Percentiles rank a stretch among this genome's conserved stretches.
These are phyloP conservation scores for Chrysogorgia sp. DNA, from an alignment of 92 coral and sea anemone species.

Conservation along the genomic window DNA sequence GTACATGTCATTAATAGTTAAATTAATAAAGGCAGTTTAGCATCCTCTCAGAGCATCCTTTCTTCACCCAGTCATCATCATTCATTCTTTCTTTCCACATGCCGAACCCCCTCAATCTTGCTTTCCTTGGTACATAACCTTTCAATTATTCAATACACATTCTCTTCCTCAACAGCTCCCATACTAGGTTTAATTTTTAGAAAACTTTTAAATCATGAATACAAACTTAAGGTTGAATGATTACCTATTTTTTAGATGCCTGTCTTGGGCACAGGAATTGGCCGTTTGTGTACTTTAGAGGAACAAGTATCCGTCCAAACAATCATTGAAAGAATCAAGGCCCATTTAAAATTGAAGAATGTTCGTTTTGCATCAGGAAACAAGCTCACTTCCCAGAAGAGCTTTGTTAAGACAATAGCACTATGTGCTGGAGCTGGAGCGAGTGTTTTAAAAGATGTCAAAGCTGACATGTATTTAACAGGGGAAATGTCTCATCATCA, in stretches of 20 bases:
- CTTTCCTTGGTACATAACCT: too few relatives aligned
- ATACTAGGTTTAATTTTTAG: not conserved
- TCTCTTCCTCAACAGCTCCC: too few relatives aligned
- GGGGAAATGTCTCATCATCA: constrained; percentile 99
- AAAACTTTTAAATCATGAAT: not conserved
- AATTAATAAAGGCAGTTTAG: too few relatives aligned
- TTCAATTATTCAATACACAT: too few relatives aligned
- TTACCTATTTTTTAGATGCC: constrained; percentile 60
- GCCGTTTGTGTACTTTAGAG: constrained; percentile 76
- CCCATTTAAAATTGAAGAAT: constrained; percentile 69
- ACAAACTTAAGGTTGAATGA: too few relatives aligned
- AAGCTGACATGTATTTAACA: constrained; percentile 86
- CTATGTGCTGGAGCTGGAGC: constrained; percentile 98
- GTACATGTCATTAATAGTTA: constrained; percentile 44
- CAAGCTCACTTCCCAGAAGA: constrained; percentile 21
- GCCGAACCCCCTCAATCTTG: too few relatives aligned
- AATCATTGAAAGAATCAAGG: constrained; percentile 69
- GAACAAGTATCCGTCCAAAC: constrained; percentile 63
- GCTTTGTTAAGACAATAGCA: constrained; percentile 73
- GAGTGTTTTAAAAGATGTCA: constrained; percentile 75
- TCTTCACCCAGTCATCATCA: too few relatives aligned
- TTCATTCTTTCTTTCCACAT: too few relatives aligned
- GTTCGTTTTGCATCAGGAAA: constrained; percentile 77
- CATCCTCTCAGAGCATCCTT: too few relatives aligned
- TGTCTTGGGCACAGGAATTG: constrained; percentile 76